Conservation (phyloP, 92 coral and sea anemone genomes). For the Parazoanthus swiftii region DNA sequence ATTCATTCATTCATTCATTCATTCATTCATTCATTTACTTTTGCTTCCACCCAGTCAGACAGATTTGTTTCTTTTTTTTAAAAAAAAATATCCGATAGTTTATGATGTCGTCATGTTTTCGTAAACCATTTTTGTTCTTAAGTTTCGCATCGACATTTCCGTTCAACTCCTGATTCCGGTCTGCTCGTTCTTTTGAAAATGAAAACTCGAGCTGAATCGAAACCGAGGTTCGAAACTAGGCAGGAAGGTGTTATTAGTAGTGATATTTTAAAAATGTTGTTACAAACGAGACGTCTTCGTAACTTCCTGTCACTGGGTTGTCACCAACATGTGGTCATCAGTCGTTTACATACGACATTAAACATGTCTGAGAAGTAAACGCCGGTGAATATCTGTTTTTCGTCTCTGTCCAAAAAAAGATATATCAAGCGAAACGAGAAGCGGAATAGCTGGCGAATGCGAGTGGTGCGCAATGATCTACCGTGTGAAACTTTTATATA, state of each 20-base stretch:
- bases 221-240: neutral
- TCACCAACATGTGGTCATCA: neutral
- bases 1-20: too few species aligned
- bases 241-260: neutral
- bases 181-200: neutral
- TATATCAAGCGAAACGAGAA: neutral
- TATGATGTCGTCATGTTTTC: too few species aligned
- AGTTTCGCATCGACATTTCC: neutral
- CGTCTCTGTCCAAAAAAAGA: neutral
- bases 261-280: neutral
- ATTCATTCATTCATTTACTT: too few species aligned
- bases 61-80: too few species aligned
- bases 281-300: neutral
- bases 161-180: neutral
- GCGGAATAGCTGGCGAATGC: neutral
- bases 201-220: neutral
- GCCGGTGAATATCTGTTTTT: neutral
- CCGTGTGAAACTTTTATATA: too few species aligned
- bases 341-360: neutral
- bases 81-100: too few species aligned
- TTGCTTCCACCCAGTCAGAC: too few species aligned
- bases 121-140: neutral
- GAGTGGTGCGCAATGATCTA: neutral
- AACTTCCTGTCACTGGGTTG: neutral
- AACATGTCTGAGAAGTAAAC: neutral